Evolutionary conservation across 2,113 vertebrate genomes (phyloP).

Genomic region (Ploceus nigricollis): DNA sequence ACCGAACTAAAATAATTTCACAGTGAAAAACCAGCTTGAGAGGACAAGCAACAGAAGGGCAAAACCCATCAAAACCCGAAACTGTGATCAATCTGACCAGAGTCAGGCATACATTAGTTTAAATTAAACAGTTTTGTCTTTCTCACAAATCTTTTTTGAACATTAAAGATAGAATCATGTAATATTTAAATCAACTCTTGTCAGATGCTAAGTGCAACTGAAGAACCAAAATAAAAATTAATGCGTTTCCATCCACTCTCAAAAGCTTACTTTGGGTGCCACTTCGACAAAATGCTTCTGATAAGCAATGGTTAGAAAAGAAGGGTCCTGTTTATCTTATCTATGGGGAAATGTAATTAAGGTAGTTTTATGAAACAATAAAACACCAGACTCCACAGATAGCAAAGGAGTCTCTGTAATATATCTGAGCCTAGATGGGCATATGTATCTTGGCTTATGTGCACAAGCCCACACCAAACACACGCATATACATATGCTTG

Average conservation of each 20-base stretch:
- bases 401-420: not conserved
- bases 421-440: not conserved
- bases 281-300: conserved; percentile 28
- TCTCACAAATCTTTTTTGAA: conserved; percentile 43
- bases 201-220: conserved; percentile 23
- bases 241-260: not conserved
- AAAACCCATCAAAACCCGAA: conserved; percentile 46
- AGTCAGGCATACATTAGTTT: conserved; percentile 57
- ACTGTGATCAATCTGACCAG: conserved; percentile 57
- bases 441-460: not conserved
- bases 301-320: not conserved
- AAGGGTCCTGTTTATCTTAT: conserved; percentile 49
- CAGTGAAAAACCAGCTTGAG: conserved; percentile 51
- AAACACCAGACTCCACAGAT: conserved; percentile 10
- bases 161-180: conserved; percentile 40
- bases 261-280: not conserved
- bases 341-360: conserved; percentile 39
- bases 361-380: conserved; percentile 49
- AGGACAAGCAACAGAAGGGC: conserved; percentile 66
- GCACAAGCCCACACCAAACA: not conserved
- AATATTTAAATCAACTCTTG: conserved; percentile 46
- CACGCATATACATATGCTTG: not conserved
- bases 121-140: conserved; percentile 36
- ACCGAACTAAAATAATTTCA: conserved; percentile 63
- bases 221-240: conserved; percentile 38